Conservation (phyloP, 2,113 vertebrate species). For the Narcine bancroftii region DNA sequence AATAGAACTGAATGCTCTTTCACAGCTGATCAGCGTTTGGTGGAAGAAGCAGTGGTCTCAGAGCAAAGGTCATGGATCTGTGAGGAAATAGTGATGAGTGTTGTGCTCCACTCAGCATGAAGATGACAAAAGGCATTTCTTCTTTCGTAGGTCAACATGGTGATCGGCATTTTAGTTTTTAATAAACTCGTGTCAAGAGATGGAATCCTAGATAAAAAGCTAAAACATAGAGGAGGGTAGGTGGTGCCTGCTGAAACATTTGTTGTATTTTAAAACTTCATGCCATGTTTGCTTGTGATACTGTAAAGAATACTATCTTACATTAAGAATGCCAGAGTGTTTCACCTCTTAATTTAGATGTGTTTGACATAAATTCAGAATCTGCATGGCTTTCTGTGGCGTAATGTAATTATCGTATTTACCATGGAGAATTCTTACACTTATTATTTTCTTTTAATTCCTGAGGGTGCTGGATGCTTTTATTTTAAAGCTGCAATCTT, state of each 20-base stretch:
- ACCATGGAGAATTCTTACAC: slow-evolving; percentile 2
- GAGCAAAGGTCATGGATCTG: background rate
- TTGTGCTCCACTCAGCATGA: background rate
- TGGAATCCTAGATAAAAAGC: slow-evolving; percentile 98
- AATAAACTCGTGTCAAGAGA: slow-evolving; percentile 99
- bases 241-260: slow-evolving; percentile 30
- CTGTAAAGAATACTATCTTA: slow-evolving; percentile 11
- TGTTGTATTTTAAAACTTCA: slow-evolving; percentile 8
- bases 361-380: background rate
- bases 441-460: slow-evolving; percentile 17
- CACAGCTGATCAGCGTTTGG: too few relatives aligned
- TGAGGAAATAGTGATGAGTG: background rate
- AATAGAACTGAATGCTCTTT: background rate
- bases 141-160: slow-evolving; percentile 93
- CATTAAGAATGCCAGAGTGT: background rate
- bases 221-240: slow-evolving; percentile 97
- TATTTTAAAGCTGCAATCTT: slow-evolving; percentile 35
- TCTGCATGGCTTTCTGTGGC: slow-evolving; percentile 36
- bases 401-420: slow-evolving; percentile 30
- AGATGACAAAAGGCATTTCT: slow-evolving; percentile 31
- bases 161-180: slow-evolving; percentile 99
- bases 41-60: background rate
- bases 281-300: background rate
- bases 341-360: background rate
- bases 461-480: slow-evolving; percentile 18